Conservation (phyloP, 2,888 invertebrate genomes). For the Cryptophagus acutangulus region DNA sequence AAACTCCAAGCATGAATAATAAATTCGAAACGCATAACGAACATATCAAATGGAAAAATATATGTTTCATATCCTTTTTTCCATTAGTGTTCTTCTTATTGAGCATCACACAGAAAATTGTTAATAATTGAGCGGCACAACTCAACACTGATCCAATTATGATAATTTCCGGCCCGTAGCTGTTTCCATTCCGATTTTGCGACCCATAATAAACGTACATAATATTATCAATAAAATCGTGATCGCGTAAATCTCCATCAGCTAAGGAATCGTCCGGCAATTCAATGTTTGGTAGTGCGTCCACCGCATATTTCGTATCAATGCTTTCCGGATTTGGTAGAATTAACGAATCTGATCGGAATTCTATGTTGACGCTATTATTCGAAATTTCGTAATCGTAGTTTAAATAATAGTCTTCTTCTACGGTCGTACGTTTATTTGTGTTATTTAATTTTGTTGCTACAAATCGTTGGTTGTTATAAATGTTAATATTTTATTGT, state of each 20-base stretch:
- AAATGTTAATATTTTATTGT: neutral
- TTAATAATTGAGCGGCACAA: conserved; percentile 50
- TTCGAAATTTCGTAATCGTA: conserved; percentile 45
- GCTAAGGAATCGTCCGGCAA: conserved; percentile 61
- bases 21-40: conserved; percentile 58
- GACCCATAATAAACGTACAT: conserved; percentile 66
- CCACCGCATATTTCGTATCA: conserved; percentile 45
- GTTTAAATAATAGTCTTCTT: conserved; percentile 44
- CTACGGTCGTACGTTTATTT: conserved; percentile 16
- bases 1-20: conserved; percentile 61
- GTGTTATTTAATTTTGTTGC: conserved; percentile 1
- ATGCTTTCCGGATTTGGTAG: conserved; percentile 43
- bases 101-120: conserved; percentile 47
- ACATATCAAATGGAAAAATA: conserved; percentile 59
- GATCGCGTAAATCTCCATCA: conserved; percentile 62
- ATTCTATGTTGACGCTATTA: conserved; percentile 32
- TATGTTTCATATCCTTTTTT: conserved; percentile 48
- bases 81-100: conserved; percentile 41
- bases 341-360: conserved; percentile 41
- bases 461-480: too few relatives aligned
- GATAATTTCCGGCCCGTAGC: conserved; percentile 51
- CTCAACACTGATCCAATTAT: conserved; percentile 51
- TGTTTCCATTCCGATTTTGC: conserved; percentile 51
- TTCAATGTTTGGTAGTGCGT: conserved; percentile 51
- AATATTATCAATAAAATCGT: conserved; percentile 67